These are phyloP conservation scores for Macroglossus sobrinus DNA, from an alignment of 2,113 vertebrate genomes.

Conservation along the genomic window DNA sequence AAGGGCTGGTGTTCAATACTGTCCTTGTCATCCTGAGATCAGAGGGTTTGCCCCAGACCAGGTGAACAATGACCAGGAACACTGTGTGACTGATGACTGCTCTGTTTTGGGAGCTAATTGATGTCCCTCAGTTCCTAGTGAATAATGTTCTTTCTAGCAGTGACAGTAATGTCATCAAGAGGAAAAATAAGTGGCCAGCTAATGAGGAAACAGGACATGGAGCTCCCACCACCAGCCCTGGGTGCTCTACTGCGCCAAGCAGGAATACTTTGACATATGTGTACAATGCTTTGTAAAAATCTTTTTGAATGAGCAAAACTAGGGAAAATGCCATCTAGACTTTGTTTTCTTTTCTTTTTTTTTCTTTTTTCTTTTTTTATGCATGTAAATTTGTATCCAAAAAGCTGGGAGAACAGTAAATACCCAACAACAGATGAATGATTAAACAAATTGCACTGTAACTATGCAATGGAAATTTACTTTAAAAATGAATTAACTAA, in stretches of 20 bases:
- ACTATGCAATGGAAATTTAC: too few species aligned
- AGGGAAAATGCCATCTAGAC: background rate
- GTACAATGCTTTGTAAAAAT: background rate
- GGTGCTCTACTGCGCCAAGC: background rate
- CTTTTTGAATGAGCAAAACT: background rate
- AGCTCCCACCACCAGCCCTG: background rate
- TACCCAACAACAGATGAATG: too few species aligned
- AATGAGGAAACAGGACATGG: background rate
- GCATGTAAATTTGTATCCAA: too few species aligned
- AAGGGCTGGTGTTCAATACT: conserved; percentile 46
- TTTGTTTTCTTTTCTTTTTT: background rate
- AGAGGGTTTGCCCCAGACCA: conserved; percentile 47
- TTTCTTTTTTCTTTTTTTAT: too few species aligned
- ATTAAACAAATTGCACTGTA: too few species aligned
- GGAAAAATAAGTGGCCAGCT: conserved; percentile 7
- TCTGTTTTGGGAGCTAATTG: conserved; percentile 59
- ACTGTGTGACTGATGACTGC: conserved; percentile 63
- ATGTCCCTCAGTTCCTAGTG: conserved; percentile 55
- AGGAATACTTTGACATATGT: background rate
- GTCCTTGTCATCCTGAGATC: conserved; percentile 58
- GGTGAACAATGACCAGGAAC: conserved; percentile 66
- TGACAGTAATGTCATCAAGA: conserved; percentile 38
- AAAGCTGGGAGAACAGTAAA: too few species aligned
- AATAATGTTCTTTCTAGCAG: conserved; percentile 57
- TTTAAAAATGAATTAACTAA: too few species aligned